These are phyloP conservation scores for Ichneumon xanthorius DNA, from an alignment of 2,888 invertebrate genomes.

Conservation along the genomic window DNA sequence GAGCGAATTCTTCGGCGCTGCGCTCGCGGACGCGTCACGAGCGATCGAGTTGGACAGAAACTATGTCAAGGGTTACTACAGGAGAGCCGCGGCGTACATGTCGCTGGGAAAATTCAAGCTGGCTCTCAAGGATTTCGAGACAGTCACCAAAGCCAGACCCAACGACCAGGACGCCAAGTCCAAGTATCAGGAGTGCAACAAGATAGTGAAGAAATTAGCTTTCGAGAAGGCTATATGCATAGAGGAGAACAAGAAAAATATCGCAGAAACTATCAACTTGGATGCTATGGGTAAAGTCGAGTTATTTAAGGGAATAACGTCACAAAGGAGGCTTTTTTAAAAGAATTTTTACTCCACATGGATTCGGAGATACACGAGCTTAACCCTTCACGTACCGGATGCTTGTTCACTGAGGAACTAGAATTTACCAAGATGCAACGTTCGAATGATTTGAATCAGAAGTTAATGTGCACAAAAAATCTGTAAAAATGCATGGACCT, in stretches of 20 bases:
- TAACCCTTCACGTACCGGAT: no score
- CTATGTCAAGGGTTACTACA: conserved; percentile 98
- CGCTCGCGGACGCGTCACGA: conserved; percentile 95
- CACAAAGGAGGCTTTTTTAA: neutral
- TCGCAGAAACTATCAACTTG: conserved; percentile 95
- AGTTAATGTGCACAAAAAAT: no score
- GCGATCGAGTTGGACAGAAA: conserved; percentile 95
- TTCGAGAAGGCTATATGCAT: conserved; percentile 99
- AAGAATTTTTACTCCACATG: no score
- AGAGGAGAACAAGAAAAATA: conserved; percentile 94
- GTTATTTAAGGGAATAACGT: neutral
- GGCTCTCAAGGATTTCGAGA: conserved; percentile 98
- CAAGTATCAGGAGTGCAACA: conserved; percentile 97
- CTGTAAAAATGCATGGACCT: no score
- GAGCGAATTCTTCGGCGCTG: conserved; percentile 98
- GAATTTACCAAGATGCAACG: no score
- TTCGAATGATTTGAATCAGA: no score
- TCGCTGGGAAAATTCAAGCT: conserved; percentile 98
- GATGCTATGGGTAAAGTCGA: conserved; percentile 93
- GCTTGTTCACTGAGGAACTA: no score
- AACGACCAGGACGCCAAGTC: conserved; percentile 97
- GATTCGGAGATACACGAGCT: no score
- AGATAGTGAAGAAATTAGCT: conserved; percentile 97
- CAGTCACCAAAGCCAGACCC: conserved; percentile 96
- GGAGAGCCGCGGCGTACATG: conserved; percentile 98